Evolutionary conservation across 2,113 vertebrate species (phyloP).

Genomic region (Orycteropus afer): DNA sequence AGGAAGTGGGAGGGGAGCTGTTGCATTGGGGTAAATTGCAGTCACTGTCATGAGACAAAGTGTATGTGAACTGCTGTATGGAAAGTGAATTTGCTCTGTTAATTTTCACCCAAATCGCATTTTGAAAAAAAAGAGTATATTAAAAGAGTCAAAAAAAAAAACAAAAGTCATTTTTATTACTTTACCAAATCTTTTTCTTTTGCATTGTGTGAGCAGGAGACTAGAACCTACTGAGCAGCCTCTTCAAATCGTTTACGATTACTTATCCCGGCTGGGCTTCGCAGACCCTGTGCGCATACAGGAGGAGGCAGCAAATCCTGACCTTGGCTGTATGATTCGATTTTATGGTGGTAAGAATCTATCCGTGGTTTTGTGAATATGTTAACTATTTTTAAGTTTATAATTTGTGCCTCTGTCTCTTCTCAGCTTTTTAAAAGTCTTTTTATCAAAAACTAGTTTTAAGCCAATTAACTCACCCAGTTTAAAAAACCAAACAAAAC

Average conservation of each 20-base stretch:
- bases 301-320: constrained; percentile 94
- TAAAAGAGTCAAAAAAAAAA: constrained; percentile 6
- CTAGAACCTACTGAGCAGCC: constrained; percentile 92
- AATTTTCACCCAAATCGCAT: too few relatives aligned
- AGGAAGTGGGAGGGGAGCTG: too few relatives aligned
- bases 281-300: constrained; percentile 93
- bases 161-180: constrained; percentile 11
- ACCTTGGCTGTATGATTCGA: constrained; percentile 97
- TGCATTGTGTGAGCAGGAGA: constrained; percentile 87
- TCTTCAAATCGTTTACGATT: constrained; percentile 96
- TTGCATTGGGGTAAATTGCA: too few relatives aligned
- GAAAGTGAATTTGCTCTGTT: too few relatives aligned
- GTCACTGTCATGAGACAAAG: too few relatives aligned
- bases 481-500: background rate
- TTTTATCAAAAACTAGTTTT: constrained; percentile 37
- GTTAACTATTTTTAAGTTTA: background rate
- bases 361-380: constrained; percentile 21
- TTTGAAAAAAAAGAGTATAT: constrained; percentile 44
- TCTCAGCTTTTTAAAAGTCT: constrained; percentile 37
- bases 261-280: constrained; percentile 93
- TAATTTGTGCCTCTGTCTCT: background rate
- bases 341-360: constrained; percentile 95
- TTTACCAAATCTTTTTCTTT: constrained; percentile 72
- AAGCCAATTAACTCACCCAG: background rate
- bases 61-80: too few relatives aligned